Percentiles rank a stretch among this genome's conserved stretches.
phyloP scores from a whole-genome alignment of 2,797 vertebrate genomes.

The Mallotus villosus region DNA sequence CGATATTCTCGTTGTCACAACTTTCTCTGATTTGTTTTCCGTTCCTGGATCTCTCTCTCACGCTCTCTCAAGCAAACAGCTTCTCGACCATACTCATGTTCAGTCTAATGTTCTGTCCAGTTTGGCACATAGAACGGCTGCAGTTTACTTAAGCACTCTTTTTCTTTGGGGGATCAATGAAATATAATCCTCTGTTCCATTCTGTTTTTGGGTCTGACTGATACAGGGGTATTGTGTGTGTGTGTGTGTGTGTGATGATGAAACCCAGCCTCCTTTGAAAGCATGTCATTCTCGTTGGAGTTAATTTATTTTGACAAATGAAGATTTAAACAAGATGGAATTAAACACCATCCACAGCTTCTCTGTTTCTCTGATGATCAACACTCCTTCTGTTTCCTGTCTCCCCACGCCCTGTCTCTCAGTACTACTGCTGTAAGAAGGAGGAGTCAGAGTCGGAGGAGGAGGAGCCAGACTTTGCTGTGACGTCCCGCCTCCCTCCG shows the following conservation, averaged over 20 bases:
- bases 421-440: constrained; percentile 99
- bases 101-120: background rate
- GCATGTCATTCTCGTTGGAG: too few relatives aligned
- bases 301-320: too few relatives aligned
- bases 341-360: background rate
- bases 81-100: background rate
- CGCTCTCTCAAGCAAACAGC: background rate
- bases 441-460: constrained; percentile 95
- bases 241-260: too few relatives aligned
- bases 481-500: constrained; percentile 87
- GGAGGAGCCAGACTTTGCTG: constrained; percentile 96
- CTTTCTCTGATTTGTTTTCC: background rate
- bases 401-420: constrained; percentile 21
- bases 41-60: constrained; percentile 1
- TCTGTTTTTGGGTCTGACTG: too few relatives aligned
- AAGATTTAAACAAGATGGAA: background rate
- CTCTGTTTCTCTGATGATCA: background rate
- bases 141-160: too few relatives aligned
- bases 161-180: too few relatives aligned
- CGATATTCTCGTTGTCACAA: background rate
- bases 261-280: too few relatives aligned
- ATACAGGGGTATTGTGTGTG: background rate
- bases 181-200: too few relatives aligned
- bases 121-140: too few relatives aligned
- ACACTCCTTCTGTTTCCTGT: background rate